Evolutionary conservation across 2,888 invertebrate genomes (phyloP), one percentile per base, ranked within the genome.

Genomic region (Dryomyza anilis): DNA sequence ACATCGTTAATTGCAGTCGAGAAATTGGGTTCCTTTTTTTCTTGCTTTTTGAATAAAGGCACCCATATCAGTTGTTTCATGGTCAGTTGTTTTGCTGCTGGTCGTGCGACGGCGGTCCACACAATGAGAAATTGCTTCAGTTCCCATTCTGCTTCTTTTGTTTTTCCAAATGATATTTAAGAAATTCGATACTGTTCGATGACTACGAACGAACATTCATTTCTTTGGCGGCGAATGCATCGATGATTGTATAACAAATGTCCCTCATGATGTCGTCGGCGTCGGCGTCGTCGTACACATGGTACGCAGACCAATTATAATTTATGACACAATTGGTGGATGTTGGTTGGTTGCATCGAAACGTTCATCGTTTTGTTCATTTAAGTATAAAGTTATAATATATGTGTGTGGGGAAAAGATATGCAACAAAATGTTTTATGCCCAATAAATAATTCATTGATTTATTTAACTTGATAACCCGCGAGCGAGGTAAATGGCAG

Each of bases 81-180:
- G 55, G 36, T 55, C 55, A 55, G 55, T 55, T 55, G 23, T 33
- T 36, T 12, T 8, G 55, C 55, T 55, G 55, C 55, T 36, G 55
- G 36, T 55, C 55, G 30, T 12, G 14, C 14, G 33, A 12, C 33
- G 52, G 19, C 30, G 8, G 16, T 14, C 23, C 23, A 25, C 10
- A n/a, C 8, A 25, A 50, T 25, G 25, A 50, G 7, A 50, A n/a
- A 25, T 50, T 50, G 23, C n/a, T 27, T 50, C 25, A 7, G 12
- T 48, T 27, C 25, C 2, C 25, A 25, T 14, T 45, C n/a, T 45
- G 16, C 2, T 25, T 25, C 21, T 46, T 16, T 23, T 53, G 30
- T 53, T 16, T n/a, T 53, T n/a, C 14, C 14, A 8, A 6, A 21
- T 21, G n/a, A 12, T 53, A 53, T 53, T 33, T 5, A 19, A 10